Conservation (phyloP, 1,140 invertebrate species). For the Tetramorium simillimum region DNA sequence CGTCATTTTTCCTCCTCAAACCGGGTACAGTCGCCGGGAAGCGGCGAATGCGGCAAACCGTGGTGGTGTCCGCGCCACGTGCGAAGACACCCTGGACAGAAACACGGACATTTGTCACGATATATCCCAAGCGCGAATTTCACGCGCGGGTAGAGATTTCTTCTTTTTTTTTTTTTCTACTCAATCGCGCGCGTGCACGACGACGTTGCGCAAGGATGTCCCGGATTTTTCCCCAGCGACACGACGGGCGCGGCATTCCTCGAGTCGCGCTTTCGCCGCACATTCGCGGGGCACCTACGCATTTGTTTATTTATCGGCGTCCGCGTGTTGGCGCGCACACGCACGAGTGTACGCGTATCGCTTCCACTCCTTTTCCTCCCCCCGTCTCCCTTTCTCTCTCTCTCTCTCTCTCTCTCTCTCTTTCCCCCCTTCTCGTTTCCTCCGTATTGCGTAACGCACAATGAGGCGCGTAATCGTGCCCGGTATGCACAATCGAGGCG, state of each 20-base stretch:
- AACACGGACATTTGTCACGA: background rate
- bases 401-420: too few species aligned
- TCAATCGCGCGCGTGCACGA: background rate
- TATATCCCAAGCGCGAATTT: background rate
- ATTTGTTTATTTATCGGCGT: constrained; percentile 40
- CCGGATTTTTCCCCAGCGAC: constrained; percentile 36
- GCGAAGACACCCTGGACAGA: background rate
- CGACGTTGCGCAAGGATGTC: constrained; percentile 42
- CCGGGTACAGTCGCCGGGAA: background rate
- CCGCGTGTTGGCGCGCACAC: background rate
- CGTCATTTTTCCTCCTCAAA: background rate
- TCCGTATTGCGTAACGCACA: constrained; percentile 35
- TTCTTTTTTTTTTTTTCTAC: background rate
- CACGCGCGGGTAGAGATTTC: too few species aligned
- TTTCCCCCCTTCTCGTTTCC: background rate
- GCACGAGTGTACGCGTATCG: background rate
- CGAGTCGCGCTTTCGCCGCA: constrained; percentile 7
- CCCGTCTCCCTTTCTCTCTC: background rate
- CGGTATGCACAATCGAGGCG: constrained; percentile 66
- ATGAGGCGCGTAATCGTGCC: constrained; percentile 48
- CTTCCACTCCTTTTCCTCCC: background rate
- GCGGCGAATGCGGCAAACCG: background rate
- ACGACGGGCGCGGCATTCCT: constrained; percentile 35
- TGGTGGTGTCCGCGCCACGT: background rate
- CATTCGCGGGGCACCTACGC: constrained; percentile 26